Base-by-base conservation (phyloP, 1,140 invertebrate genomes). In the Halesus radiatus region DNA sequence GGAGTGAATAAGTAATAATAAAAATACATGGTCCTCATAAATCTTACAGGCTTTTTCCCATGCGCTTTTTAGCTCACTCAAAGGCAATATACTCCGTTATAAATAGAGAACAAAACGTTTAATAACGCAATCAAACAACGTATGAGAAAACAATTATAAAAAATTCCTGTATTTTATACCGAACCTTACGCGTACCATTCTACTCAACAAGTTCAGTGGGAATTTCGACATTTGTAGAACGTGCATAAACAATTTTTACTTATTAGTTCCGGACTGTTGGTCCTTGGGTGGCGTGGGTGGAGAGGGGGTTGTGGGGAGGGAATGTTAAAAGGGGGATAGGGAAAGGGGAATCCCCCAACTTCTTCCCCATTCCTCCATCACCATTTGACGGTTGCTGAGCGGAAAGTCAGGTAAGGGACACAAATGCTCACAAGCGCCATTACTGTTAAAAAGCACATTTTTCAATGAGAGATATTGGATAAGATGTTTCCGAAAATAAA, bases 231-330 rank as follows among this genome's bases (percentile, higher is more conserved):
- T 79, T 79, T 79, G 78, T 26, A 62, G 18, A 72, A 73, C 68
- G 78, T 73, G 78, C 68, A 79, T 79, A 79, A 79, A 79, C 78
- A 79, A 79, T 73, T 73, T n/a, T 79, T 68, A 58, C 76, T 78
- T 78, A 52, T 78, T 78, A 78, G 76, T 78, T 53, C 76, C 52
- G 50, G 64, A 32, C 76, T 62, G 76, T 68, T 78, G 76, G 53
- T 20, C 62, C 22, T 13, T 22, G 37, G 37, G 13, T 45, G 10
- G 54, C 15, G 32, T 10, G 23, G 23, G 60, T 8, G 75, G 54
- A 56, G 64, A 22, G 20, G n/a, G n/a, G n/a, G n/a, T n/a, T n/a
- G n/a, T n/a, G n/a, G n/a, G n/a, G n/a, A 18, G 68, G 68, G 16
- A 5, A 16, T 26, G 13, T n/a, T n/a, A n/a, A 29, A 8, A n/a